A percentile compares a stretch with the other conserved stretches of the same genome.
phyloP scores from a whole-genome alignment of 1,140 invertebrate genomes.

The Trichomalopsis sarcophagae region DNA sequence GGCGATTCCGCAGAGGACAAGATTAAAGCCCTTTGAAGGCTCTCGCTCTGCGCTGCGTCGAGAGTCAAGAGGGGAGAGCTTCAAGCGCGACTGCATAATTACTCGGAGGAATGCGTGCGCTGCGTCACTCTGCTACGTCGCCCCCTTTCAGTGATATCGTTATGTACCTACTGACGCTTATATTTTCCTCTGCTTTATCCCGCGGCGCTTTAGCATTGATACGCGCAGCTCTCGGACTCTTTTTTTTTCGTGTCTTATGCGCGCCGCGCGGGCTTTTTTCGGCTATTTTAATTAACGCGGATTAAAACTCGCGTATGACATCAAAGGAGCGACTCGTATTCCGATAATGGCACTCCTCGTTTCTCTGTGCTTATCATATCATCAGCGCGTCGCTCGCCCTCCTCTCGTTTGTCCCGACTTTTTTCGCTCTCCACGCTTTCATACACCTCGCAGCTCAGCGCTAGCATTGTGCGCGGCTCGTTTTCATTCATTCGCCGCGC shows the following conservation, averaged over 20 bases:
- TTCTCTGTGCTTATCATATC: not conserved
- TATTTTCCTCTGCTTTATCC: not conserved
- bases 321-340: not conserved
- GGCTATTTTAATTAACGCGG: not conserved
- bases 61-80: not conserved
- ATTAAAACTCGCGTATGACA: not conserved
- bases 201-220: not conserved
- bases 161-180: not conserved
- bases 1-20: constrained; percentile 12
- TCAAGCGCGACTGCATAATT: constrained; percentile 61
- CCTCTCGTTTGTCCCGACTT: not conserved
- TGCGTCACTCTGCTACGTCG: not conserved
- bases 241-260: not conserved
- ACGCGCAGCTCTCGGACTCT: not conserved
- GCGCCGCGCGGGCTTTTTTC: too few relatives aligned
- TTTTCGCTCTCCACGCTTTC: not conserved
- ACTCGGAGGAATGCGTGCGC: constrained; percentile 37
- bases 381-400: not conserved
- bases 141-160: constrained; percentile 13
- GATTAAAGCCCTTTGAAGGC: constrained; percentile 55
- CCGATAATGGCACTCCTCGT: constrained; percentile 8
- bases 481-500: not conserved
- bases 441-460: not conserved
- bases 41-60: not conserved
- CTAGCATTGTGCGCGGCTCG: not conserved